Conservation (phyloP, 1,140 invertebrate genomes). For the Trichonephila clavipes region DNA sequence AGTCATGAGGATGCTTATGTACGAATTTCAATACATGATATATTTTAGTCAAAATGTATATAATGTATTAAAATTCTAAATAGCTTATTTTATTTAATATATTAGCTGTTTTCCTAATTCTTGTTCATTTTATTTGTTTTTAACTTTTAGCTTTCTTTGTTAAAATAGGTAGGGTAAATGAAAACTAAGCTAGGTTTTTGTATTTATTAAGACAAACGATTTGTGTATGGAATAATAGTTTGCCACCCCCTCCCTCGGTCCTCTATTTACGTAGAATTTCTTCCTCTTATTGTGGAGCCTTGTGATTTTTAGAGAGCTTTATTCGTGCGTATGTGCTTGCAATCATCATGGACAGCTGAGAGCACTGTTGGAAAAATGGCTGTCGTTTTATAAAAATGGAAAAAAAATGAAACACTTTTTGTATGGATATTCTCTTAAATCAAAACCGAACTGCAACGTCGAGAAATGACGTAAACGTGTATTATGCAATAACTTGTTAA, state of each 20-base stretch:
- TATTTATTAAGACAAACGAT: no score
- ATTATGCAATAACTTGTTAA: slow-evolving; percentile 74
- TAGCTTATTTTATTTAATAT: no score
- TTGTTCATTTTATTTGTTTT: no score
- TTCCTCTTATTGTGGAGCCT: slow-evolving; percentile 45
- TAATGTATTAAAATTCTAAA: no score
- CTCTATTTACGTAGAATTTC: slow-evolving; percentile 38
- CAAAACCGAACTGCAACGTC: slow-evolving; percentile 49
- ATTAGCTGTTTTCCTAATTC: no score
- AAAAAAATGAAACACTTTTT: slow-evolving; percentile 23
- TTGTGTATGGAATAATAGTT: no score
- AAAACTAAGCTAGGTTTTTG: no score
- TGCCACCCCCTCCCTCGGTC: neutral
- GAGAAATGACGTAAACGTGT: slow-evolving; percentile 54
- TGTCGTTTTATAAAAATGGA: neutral
- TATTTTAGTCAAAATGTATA: no score
- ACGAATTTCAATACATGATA: no score
- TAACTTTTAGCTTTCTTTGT: no score
- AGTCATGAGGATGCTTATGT: neutral
- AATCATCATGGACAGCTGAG: slow-evolving; percentile 19
- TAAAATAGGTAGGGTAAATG: no score
- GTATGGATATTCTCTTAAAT: slow-evolving; percentile 71
- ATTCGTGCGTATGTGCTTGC: slow-evolving; percentile 65
- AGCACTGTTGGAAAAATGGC: neutral
- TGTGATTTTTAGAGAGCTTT: slow-evolving; percentile 73